phyloP scores from a whole-genome alignment of 2,113 vertebrate species.

The Dipodomys ordii region DNA sequence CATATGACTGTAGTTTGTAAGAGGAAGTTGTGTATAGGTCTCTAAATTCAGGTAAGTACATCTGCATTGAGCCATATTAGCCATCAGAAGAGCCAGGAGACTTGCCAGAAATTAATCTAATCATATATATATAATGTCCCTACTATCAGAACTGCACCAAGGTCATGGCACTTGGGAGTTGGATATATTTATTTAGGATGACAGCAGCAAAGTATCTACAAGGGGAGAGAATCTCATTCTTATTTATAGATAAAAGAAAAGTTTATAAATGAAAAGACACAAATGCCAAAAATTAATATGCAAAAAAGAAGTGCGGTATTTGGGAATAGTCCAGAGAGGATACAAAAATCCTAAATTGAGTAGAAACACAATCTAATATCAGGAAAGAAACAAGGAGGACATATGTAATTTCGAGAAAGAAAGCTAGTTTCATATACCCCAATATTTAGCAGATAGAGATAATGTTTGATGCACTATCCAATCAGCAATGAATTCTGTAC shows the following conservation, averaged over 20 bases:
- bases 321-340: not conserved
- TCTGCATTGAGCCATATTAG: not conserved
- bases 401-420: not conserved
- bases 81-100: not conserved
- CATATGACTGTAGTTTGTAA: not conserved
- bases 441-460: constrained; percentile 18
- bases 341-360: not conserved
- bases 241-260: not conserved
- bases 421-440: not conserved
- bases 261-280: constrained; percentile 14
- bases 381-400: not conserved
- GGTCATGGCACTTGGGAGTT: not conserved
- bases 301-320: not conserved
- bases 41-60: not conserved
- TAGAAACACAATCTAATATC: not conserved
- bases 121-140: not conserved
- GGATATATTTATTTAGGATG: not conserved
- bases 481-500: not conserved
- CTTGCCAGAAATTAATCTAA: not conserved
- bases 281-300: not conserved
- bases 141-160: not conserved
- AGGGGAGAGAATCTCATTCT: not conserved
- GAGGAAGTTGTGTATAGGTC: not conserved
- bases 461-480: not conserved
- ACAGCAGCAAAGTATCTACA: not conserved